A percentile compares a stretch with the other conserved stretches of the same genome.
Conservation (phyloP, 2,797 vertebrate species). For the Neomorphus geoffroyi region DNA sequence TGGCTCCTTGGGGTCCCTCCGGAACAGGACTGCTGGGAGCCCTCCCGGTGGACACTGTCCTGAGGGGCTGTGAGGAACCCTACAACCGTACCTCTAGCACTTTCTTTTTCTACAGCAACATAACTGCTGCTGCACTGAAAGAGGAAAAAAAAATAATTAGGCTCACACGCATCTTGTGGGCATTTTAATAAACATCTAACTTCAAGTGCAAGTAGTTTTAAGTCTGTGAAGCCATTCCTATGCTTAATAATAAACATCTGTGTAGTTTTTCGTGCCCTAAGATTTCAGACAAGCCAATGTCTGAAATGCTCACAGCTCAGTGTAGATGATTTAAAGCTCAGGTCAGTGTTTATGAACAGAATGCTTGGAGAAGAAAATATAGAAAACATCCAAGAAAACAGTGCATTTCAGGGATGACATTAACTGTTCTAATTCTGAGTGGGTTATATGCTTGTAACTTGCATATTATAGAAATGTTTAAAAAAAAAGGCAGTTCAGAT, state of each 20-base stretch:
- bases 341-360: conserved; percentile 1
- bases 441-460: neutral
- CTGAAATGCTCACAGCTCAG: neutral
- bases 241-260: conserved; percentile 63
- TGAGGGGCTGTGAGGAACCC: neutral
- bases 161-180: neutral
- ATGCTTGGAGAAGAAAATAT: neutral
- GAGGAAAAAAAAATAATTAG: neutral
- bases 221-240: conserved; percentile 2
- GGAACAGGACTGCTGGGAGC: neutral
- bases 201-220: neutral
- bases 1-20: too few relatives aligned
- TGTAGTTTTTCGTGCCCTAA: neutral
- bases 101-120: neutral
- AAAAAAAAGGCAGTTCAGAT: neutral
- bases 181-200: neutral
- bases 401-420: neutral
- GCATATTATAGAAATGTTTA: neutral
- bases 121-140: neutral
- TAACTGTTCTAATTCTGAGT: neutral
- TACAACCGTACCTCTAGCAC: accelerated
- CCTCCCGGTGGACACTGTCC: accelerated
- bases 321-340: conserved; percentile 21
- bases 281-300: conserved; percentile 3
- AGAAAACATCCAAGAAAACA: conserved; percentile 1